Evolutionary conservation across 2,113 vertebrate genomes (phyloP), one percentile per base, ranked within the genome.

Genomic region (Amblyopsis rosae): DNA sequence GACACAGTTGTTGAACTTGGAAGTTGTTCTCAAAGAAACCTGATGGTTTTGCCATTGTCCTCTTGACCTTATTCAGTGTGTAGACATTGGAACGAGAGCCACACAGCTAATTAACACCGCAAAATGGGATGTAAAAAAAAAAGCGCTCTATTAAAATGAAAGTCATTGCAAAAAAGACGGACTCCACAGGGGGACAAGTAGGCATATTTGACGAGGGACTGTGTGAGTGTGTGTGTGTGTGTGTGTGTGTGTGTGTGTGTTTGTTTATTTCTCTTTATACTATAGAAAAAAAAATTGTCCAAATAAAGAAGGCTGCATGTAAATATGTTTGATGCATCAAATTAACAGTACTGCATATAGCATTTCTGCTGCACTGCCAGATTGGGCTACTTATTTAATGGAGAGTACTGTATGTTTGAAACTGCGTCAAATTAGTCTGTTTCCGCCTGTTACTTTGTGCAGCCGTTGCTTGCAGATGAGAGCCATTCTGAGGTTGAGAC

Each of bases 101-200:
- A 56, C 81, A 78, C 70, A 72, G 86, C 85, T 87, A 88, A 88
- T 87, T 87, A 85, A 77, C 73, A 47, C 69, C 56, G 67, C 77
- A 85, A 60, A 85, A 84, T 75, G 77, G 80, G 81, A 86, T 69
- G 76, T 89, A 80, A 89, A 82, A 72, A 82, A 79, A 87, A 74
- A 82, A 89, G 82, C 70, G 67, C 69, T 79, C 83, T 83, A 86
- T 85, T 84, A 86, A 86, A 83, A 83, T 79, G 70, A 83, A 88
- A 82, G 82, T 79, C 83, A 82, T 57, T 62, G 72, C 73, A 72
- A 82, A 72, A 82, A 71, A 75, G 70, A 46, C 69, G 69, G 46
- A 41, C 73, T 70, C 72, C 19, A 16, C 55, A 56, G 72, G 69
- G 75, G 69, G 19, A 76, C 53, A 13, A 47, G 16, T 33, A 56